Percentiles rank a stretch among this genome's conserved stretches.
Conservation (phyloP, 2,113 vertebrate genomes). For the Cathartes aura region DNA sequence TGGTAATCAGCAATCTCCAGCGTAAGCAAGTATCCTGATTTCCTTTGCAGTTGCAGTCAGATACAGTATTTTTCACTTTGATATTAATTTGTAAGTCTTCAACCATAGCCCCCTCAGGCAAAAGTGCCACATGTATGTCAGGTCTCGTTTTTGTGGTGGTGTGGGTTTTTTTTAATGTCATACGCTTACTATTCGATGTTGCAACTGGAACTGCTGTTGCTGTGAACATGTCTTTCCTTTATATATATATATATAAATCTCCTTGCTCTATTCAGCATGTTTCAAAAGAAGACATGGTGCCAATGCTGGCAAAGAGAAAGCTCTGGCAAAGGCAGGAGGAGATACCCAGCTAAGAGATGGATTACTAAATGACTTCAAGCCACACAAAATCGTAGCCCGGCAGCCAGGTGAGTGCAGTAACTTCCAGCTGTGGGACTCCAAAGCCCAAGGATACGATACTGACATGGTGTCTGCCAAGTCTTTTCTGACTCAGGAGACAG, state of each 20-base stretch:
- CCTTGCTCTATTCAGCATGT: neutral
- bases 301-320: neutral
- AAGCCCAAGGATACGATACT: neutral
- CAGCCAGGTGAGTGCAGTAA: neutral
- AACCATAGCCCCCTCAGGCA: neutral
- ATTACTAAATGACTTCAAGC: neutral
- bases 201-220: neutral
- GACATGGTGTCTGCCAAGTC: neutral
- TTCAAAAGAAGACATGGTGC: neutral
- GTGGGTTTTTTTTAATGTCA: neutral
- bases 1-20: neutral
- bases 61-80: neutral
- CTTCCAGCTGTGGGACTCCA: neutral
- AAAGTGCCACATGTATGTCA: neutral
- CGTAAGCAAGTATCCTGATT: rapidly evolving
- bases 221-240: neutral
- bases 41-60: neutral
- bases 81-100: neutral
- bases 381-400: neutral
- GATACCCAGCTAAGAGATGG: neutral
- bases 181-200: neutral
- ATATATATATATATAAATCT: too few species aligned
- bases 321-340: neutral
- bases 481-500: neutral
- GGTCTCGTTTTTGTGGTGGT: neutral